Percentiles rank a stretch among this genome's conserved stretches.
phyloP scores from a whole-genome alignment of 2,888 invertebrate genomes.

The Apodemia hepburni region DNA sequence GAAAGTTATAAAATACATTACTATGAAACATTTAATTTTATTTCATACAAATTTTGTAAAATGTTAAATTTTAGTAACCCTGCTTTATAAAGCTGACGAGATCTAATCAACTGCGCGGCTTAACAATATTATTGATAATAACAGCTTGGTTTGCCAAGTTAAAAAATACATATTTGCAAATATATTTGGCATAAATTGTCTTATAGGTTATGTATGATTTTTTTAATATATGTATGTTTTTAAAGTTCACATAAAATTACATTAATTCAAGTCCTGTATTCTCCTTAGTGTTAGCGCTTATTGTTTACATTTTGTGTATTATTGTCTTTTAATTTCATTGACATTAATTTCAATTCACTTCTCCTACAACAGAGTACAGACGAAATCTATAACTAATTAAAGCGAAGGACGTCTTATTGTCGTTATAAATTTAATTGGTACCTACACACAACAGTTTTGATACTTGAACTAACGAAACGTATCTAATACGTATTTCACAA shows the following conservation, averaged over 20 bases:
- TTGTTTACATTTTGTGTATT: background rate
- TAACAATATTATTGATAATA: no score
- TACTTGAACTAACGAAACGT: slow-evolving; percentile 12
- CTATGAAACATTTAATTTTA: no score
- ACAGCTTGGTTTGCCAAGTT: background rate
- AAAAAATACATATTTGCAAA: background rate
- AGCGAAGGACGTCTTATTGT: slow-evolving; percentile 79
- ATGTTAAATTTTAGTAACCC: no score
- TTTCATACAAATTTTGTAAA: no score
- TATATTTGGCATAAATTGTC: no score
- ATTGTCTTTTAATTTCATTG: slow-evolving; percentile 3
- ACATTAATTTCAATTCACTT: slow-evolving; percentile 33
- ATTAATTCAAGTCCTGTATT: no score
- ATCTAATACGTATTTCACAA: slow-evolving; percentile 8
- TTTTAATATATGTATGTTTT: no score
- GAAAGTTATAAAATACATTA: no score
- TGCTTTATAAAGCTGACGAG: no score
- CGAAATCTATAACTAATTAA: slow-evolving; percentile 64
- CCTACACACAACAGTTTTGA: slow-evolving; percentile 31
- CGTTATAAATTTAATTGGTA: slow-evolving; percentile 54
- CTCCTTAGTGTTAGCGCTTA: background rate
- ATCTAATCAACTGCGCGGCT: no score
- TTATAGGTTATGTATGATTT: no score
- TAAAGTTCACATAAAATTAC: no score
- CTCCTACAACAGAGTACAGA: slow-evolving; percentile 38